Percentiles rank a stretch among this genome's conserved stretches.
phyloP scores from a whole-genome alignment of 2,113 vertebrate genomes.

The Anarrhichthys ocellatus region DNA sequence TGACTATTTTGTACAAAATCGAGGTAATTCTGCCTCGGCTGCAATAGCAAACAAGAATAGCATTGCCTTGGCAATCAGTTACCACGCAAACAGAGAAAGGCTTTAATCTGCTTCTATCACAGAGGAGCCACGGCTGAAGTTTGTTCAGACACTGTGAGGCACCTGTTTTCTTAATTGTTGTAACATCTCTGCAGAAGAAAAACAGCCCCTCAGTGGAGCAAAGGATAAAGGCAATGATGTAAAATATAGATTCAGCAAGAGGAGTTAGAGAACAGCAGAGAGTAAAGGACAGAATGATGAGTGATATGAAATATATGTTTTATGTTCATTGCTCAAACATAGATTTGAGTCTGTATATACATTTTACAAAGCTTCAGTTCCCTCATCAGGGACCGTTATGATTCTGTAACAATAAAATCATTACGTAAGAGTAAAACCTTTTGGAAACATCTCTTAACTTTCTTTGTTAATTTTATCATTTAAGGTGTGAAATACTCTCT shows the following conservation, averaged over 20 bases:
- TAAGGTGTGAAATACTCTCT: conserved; percentile 28
- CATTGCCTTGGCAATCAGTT: conserved; percentile 75
- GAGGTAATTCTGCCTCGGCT: conserved; percentile 82
- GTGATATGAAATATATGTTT: neutral
- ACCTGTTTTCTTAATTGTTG: conserved; percentile 66
- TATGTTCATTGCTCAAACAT: neutral
- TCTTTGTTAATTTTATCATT: neutral
- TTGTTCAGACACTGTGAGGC: conserved; percentile 63
- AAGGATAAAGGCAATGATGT: conserved; percentile 28
- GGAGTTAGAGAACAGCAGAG: neutral
- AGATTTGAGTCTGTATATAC: neutral
- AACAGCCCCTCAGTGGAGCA: conserved; percentile 18
- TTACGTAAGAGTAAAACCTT: neutral
- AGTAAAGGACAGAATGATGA: conserved; percentile 6
- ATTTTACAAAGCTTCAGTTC: neutral
- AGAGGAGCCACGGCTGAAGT: conserved; percentile 65
- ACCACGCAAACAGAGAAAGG: conserved; percentile 69
- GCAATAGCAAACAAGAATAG: conserved; percentile 84
- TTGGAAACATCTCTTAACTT: neutral
- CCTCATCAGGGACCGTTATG: neutral
- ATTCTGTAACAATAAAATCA: neutral
- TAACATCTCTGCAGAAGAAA: conserved; percentile 43
- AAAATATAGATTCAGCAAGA: conserved; percentile 37
- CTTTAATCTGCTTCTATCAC: conserved; percentile 75
- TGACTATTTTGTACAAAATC: conserved; percentile 86